Evolutionary conservation across 2,797 vertebrate genomes (phyloP).

Genomic region (Tragelaphus eurycerus): DNA sequence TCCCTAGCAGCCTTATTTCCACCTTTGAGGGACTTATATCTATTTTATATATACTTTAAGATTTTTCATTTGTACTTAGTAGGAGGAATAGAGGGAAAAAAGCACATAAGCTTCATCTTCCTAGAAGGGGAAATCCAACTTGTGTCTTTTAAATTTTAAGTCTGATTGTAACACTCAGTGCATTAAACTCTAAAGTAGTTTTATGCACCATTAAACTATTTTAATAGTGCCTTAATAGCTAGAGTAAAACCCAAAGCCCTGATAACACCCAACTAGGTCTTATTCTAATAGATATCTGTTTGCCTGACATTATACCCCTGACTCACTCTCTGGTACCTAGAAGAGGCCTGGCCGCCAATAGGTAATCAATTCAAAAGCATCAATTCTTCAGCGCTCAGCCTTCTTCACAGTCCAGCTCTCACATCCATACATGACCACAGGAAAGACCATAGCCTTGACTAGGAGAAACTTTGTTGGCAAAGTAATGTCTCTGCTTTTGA

Average conservation of each 20-base stretch:
- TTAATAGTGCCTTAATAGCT: not conserved
- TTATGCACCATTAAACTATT: no score
- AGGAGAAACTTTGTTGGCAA: no score
- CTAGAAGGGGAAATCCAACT: not conserved
- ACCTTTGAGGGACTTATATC: not conserved
- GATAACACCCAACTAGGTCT: not conserved
- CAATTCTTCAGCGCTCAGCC: no score
- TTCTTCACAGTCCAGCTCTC: no score
- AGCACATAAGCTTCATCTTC: not conserved
- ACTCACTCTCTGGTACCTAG: not conserved
- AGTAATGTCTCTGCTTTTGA: no score
- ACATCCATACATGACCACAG: no score
- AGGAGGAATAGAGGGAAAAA: not conserved
- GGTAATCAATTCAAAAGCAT: not conserved
- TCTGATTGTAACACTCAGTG: not conserved
- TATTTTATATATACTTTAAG: not conserved
- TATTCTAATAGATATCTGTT: not conserved
- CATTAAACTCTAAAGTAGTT: not conserved
- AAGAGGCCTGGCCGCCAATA: not conserved
- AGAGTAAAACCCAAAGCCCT: not conserved
- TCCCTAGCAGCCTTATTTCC: not conserved
- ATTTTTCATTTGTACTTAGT: not conserved
- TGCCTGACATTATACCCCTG: not conserved
- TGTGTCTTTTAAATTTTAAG: not conserved
- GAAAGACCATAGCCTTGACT: no score